phyloP scores from a whole-genome alignment of 2,888 invertebrate genomes.

The Gastrophysa polygoni region DNA sequence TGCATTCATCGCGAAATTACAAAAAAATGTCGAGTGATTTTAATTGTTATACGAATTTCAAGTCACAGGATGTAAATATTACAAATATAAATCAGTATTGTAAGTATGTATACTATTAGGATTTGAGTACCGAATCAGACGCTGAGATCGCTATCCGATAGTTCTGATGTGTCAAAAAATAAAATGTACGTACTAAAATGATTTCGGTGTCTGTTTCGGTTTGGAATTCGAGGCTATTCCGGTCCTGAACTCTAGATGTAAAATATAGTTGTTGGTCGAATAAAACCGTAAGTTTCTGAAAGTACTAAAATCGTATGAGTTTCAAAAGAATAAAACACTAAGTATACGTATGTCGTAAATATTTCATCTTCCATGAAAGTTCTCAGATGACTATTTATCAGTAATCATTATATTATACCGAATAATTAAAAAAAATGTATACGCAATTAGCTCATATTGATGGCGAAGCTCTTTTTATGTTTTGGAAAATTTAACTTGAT shows the following conservation, averaged over 20 bases:
- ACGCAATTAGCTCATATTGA: constrained; percentile 69
- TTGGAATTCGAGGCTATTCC: constrained; percentile 22
- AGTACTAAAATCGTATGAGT: constrained; percentile 43
- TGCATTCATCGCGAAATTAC: constrained; percentile 50
- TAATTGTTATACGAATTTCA: constrained; percentile 59
- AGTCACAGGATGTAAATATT: constrained; percentile 55
- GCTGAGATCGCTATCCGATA: constrained; percentile 31
- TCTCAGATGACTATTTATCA: constrained; percentile 61
- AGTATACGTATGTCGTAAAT: constrained; percentile 77
- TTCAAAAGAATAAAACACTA: constrained; percentile 65
- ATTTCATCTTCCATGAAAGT: constrained; percentile 66
- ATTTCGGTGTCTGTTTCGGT: constrained; percentile 34
- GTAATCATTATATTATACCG: constrained; percentile 62
- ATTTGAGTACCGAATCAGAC: constrained; percentile 33
- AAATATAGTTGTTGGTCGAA: constrained; percentile 49
- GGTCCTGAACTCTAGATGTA: constrained; percentile 42
- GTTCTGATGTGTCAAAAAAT: constrained; percentile 29
- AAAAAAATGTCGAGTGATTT: constrained; percentile 56
- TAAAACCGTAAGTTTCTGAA: constrained; percentile 42
- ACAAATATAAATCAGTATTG: constrained; percentile 57
- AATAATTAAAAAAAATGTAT: constrained; percentile 74
- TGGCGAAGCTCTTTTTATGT: constrained; percentile 72
- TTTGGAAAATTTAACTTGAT: constrained; percentile 74
- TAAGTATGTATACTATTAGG: constrained; percentile 52
- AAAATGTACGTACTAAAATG: constrained; percentile 32